Conservation (phyloP, 2,797 vertebrate genomes). For the Enteromius unitaeniatus region DNA sequence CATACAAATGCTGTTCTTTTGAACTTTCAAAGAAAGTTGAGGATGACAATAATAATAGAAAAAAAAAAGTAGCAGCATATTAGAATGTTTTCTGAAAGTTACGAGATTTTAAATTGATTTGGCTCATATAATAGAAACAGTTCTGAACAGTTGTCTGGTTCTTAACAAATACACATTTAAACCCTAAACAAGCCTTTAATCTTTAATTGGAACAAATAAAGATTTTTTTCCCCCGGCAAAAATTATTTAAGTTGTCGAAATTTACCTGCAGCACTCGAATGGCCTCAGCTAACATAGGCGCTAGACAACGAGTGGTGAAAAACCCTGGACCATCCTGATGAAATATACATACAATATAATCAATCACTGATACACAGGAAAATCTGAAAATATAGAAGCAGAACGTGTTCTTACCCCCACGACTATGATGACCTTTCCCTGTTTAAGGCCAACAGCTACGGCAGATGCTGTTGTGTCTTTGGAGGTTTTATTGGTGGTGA, state of each 20-base stretch:
- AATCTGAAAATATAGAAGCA: background rate
- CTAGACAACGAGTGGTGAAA: constrained; percentile 85
- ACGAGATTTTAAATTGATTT: background rate
- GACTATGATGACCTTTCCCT: constrained; percentile 87
- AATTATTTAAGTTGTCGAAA: too few relatives aligned
- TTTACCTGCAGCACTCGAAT: constrained; percentile 81
- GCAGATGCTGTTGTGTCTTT: constrained; percentile 81
- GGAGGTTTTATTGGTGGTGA: constrained; percentile 85
- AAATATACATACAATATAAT: background rate
- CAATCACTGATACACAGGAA: background rate
- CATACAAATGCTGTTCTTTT: background rate
- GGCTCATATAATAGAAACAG: background rate
- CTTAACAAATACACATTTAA: too few relatives aligned
- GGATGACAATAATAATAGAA: background rate
- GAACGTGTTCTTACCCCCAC: constrained; percentile 73
- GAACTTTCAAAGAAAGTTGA: background rate
- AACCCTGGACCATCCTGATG: constrained; percentile 88
- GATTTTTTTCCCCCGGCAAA: rapidly evolving
- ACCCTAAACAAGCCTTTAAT: background rate
- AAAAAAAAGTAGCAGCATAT: background rate
- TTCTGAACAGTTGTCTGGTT: too few relatives aligned
- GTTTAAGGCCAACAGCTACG: constrained; percentile 82
- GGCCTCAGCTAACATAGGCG: constrained; percentile 83
- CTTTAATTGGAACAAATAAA: background rate
- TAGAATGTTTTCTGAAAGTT: background rate